Evolutionary conservation across 2,113 vertebrate species (phyloP).

Genomic region (Calyptomena viridis): DNA sequence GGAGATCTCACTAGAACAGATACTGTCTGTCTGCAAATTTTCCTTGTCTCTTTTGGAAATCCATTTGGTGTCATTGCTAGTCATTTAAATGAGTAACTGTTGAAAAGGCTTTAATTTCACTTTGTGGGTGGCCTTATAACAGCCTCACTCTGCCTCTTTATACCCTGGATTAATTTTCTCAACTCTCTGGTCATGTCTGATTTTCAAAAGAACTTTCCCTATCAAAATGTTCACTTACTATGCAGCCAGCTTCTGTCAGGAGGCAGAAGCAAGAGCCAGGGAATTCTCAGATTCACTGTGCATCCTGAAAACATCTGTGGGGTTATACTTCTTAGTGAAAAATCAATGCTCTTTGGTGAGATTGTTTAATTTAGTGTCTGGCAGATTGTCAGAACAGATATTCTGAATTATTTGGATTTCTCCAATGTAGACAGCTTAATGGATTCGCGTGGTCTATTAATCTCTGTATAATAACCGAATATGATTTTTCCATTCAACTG

Average conservation of each 20-base stretch:
- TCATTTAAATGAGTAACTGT: conserved; percentile 12
- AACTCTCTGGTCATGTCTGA: not conserved
- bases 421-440: not conserved
- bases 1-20: not conserved
- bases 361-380: not conserved
- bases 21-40: not conserved
- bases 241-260: not conserved
- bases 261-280: not conserved
- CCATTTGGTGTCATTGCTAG: not conserved
- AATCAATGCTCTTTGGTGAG: not conserved
- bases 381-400: not conserved
- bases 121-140: not conserved
- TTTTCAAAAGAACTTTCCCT: not conserved
- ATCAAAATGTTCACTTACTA: not conserved
- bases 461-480: not conserved
- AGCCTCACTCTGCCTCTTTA: not conserved
- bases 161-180: not conserved
- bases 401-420: not conserved
- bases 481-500: not conserved
- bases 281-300: not conserved
- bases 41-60: not conserved
- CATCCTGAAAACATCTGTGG: not conserved
- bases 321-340: not conserved
- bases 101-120: not conserved
- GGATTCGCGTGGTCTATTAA: not conserved